phyloP scores from a whole-genome alignment of 1,140 invertebrate genomes.

The Antheraea mylitta region DNA sequence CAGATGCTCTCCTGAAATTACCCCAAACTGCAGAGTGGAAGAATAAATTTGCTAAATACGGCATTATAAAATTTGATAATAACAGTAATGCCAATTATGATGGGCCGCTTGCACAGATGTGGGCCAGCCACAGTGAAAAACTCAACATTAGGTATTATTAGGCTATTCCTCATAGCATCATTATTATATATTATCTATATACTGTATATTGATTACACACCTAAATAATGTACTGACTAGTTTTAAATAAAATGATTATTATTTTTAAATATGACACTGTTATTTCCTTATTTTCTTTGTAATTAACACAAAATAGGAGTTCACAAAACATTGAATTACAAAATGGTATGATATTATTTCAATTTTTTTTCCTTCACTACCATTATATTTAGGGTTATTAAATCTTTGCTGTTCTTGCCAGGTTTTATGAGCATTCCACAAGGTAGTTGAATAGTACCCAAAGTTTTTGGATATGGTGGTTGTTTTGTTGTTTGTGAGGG shows the following conservation, averaged over 20 bases:
- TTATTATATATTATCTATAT: constrained; percentile 74
- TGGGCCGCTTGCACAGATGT: constrained; percentile 75
- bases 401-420: constrained; percentile 43
- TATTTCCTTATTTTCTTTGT: constrained; percentile 2
- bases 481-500: background rate
- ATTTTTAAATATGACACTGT: background rate
- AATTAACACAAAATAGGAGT: background rate
- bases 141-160: constrained; percentile 81
- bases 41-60: constrained; percentile 75
- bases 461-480: constrained; percentile 15
- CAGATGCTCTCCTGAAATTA: constrained; percentile 65
- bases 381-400: constrained; percentile 43
- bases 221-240: constrained; percentile 39
- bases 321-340: background rate
- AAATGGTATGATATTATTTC: constrained; percentile 4
- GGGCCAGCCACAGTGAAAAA: constrained; percentile 76
- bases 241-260: background rate
- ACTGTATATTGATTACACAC: constrained; percentile 67
- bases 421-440: constrained; percentile 39
- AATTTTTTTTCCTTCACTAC: constrained; percentile 35
- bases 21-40: constrained; percentile 67
- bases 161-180: constrained; percentile 59
- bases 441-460: constrained; percentile 41
- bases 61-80: constrained; percentile 75
- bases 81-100: constrained; percentile 76